Percentiles rank a stretch among this genome's conserved stretches.
phyloP scores from a whole-genome alignment of 2,797 vertebrate species.

The Anomalospiza imberbis region DNA sequence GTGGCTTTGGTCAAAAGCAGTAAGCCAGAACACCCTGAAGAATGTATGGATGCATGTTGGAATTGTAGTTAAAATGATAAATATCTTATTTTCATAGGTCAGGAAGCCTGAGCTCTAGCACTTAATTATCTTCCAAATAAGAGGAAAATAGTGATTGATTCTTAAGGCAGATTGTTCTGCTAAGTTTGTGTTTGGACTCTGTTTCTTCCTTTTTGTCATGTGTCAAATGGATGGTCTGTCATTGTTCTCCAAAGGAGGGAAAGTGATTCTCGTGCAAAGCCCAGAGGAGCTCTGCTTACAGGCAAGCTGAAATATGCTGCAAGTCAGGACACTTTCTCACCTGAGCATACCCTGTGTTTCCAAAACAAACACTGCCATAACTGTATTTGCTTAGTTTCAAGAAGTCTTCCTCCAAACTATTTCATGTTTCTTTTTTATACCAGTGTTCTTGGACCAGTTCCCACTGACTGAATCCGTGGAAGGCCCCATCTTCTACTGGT shows the following conservation, averaged over 20 bases:
- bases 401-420: not conserved
- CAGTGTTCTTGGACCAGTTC: not conserved
- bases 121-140: not conserved
- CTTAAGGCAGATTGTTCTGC: not conserved
- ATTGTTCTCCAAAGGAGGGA: not conserved
- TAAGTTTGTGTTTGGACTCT: not conserved
- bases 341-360: not conserved
- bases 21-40: not conserved
- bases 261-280: not conserved
- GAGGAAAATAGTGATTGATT: not conserved
- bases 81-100: not conserved
- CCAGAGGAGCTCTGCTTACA: not conserved
- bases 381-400: not conserved
- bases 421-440: not conserved
- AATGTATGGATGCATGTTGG: not conserved
- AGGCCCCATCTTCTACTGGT: not conserved
- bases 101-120: not conserved
- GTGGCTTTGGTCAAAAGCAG: not conserved
- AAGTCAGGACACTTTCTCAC: not conserved
- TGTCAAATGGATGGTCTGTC: not conserved
- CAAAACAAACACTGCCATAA: not conserved
- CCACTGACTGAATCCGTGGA: not conserved
- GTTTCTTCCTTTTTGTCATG: not conserved
- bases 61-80: not conserved
- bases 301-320: not conserved